A percentile compares a stretch with the other conserved stretches of the same genome.
Conservation (phyloP, 1,140 invertebrate species). For the Ips nitidus region DNA sequence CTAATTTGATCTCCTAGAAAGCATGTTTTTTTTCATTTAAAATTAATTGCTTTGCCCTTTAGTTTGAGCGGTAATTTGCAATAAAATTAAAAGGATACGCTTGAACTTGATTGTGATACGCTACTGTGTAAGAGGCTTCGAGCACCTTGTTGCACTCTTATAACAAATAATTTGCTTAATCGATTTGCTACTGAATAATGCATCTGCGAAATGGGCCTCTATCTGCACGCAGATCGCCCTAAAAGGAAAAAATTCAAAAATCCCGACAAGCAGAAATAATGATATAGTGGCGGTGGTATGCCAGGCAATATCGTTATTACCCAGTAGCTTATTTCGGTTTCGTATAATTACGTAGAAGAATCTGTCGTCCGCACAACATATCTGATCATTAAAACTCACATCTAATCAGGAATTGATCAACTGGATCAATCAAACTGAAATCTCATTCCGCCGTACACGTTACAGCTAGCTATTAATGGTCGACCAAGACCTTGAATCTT, state of each 20-base stretch:
- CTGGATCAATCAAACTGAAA: background rate
- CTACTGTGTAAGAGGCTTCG: background rate
- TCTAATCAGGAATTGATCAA: conserved; percentile 22
- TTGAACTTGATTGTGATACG: background rate
- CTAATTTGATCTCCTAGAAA: too few relatives aligned
- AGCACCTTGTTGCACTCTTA: conserved; percentile 27
- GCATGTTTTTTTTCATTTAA: too few relatives aligned
- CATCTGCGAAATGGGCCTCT: conserved; percentile 26
- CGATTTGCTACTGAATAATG: conserved; percentile 39
- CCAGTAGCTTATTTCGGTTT: conserved; percentile 34
- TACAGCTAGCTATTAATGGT: too few relatives aligned
- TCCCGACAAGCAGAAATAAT: conserved; percentile 28
- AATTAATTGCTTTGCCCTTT: too few relatives aligned
- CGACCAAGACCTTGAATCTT: too few relatives aligned
- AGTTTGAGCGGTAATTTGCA: too few relatives aligned
- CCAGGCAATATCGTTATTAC: conserved; percentile 32
- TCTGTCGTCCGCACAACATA: conserved; percentile 20
- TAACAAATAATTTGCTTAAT: conserved; percentile 39
- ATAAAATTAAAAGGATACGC: too few relatives aligned
- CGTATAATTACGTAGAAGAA: conserved; percentile 26
- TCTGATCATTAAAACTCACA: conserved; percentile 13
- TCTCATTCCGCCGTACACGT: background rate
- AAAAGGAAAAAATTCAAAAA: conserved; percentile 28
- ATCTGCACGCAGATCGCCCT: conserved; percentile 31
- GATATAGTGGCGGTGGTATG: conserved; percentile 20